Evolutionary conservation across 2,797 vertebrate species (phyloP).

Genomic region (Gouania willdenowi): DNA sequence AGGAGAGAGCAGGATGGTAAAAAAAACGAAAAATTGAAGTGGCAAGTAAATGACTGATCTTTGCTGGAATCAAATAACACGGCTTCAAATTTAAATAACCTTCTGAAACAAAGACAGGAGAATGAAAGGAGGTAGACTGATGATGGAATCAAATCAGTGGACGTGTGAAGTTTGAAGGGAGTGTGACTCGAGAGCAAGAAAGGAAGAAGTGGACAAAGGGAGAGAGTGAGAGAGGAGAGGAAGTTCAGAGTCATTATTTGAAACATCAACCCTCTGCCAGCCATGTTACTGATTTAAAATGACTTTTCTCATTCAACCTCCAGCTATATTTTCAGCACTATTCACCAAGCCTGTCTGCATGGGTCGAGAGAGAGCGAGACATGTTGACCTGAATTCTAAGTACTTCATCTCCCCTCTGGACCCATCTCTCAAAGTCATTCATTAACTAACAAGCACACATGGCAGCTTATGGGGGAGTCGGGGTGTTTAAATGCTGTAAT

Average conservation of each 20-base stretch:
- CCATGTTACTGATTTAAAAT: constrained; percentile 22
- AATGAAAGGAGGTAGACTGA: constrained; percentile 9
- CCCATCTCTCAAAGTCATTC: constrained; percentile 22
- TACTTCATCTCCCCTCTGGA: constrained; percentile 27
- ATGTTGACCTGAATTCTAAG: constrained; percentile 53
- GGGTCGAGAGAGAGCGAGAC: constrained; percentile 61
- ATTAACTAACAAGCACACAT: too few species aligned
- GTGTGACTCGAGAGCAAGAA: constrained; percentile 1
- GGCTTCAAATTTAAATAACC: constrained; percentile 24
- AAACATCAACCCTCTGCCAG: constrained; percentile 22
- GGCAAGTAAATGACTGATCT: constrained; percentile 29
- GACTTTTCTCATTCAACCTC: constrained; percentile 31
- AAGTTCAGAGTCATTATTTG: constrained; percentile 19
- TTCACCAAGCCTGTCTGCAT: constrained; percentile 3
- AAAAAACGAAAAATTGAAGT: constrained; percentile 32
- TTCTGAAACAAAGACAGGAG: constrained; percentile 13
- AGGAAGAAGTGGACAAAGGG: constrained; percentile 11
- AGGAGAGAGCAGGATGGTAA: constrained; percentile 16
- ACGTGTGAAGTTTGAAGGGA: constrained; percentile 21
- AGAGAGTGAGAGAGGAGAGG: constrained; percentile 12
- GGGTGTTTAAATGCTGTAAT: too few species aligned
- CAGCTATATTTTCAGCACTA: constrained; percentile 26
- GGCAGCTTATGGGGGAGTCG: too few species aligned
- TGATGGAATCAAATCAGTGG: constrained; percentile 6
- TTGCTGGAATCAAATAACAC: constrained; percentile 23